Base-by-base conservation (phyloP, 2,113 vertebrate genomes). In the Thomomys bottae region DNA sequence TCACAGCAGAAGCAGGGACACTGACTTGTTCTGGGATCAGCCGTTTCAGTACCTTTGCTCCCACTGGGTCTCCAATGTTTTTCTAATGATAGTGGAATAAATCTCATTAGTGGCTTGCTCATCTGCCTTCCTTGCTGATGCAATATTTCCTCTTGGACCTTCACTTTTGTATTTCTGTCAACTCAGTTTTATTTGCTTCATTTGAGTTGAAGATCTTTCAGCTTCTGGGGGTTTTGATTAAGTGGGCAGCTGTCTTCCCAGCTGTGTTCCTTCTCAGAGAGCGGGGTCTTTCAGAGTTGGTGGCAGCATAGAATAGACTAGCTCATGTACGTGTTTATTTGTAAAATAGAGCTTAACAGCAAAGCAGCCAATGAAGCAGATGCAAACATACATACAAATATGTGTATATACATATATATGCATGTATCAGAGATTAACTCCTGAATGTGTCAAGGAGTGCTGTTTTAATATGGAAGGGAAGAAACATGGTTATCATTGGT, bases 211-310 rank as follows among this genome's bases (percentile, higher is more conserved):
- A 89, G 97, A 98, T 1, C 30, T 3, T 95, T 98, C 98, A 98
- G 97, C 98, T 99, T 96, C 98, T 38, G 97, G 96, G 24, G 98
- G 99, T 99, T 98, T 97, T 99, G 98, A 97, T 99, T 98, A 99
- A 94, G 98, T 98, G 6, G 98, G 98, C 94, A 99, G 98, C 98
- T 99, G 98, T 81, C 98, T 98, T 34, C 98, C 98, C 98, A 99
- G 98, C 97, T 99, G 98, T 17, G 49, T 54, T 54, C 92, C 98
- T 98, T 93, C 98, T 98, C n/a, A 98, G 98, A 97, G 99, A 98
- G 8, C 97, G 98, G 45, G 98, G 98, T 15, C 98, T 98, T 92
- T 98, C 98, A 0, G 98, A 98, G 54, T 98, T 98, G 79, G 97
- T 96, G 70, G 99, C 97, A 84, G 10, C 7, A 24, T 34, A 26